Percentiles rank a stretch among this genome's conserved stretches.
Conservation (phyloP, 1,140 invertebrate species). For the Lucilia sericata region DNA sequence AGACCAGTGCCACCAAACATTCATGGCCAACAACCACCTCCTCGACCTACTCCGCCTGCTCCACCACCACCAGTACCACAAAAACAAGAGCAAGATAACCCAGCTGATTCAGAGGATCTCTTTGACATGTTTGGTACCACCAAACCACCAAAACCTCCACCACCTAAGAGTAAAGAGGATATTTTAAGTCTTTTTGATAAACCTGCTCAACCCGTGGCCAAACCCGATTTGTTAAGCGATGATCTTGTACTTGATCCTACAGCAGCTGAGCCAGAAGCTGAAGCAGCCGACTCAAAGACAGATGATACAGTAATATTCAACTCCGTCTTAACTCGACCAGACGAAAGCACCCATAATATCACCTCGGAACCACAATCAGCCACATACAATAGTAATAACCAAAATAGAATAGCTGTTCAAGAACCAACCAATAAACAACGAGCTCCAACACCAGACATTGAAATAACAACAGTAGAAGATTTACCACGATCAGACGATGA, state of each 20-base stretch:
- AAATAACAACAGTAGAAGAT: constrained; percentile 66
- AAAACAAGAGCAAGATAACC: constrained; percentile 49
- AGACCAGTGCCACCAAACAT: constrained; percentile 66
- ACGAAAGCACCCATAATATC: constrained; percentile 65
- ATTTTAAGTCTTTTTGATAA: constrained; percentile 76
- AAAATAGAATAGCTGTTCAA: constrained; percentile 52
- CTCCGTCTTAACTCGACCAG: constrained; percentile 59
- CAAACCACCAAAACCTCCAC: constrained; percentile 67
- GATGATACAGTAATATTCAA: constrained; percentile 60
- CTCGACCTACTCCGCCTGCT: constrained; percentile 56
- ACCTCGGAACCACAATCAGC: constrained; percentile 62
- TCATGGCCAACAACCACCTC: constrained; percentile 56
- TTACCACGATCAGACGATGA: constrained; percentile 65
- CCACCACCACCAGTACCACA: constrained; percentile 53
- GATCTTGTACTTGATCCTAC: constrained; percentile 65
- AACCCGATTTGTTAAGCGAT: constrained; percentile 71
- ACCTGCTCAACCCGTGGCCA: constrained; percentile 60
- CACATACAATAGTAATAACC: constrained; percentile 33
- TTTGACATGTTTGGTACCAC: constrained; percentile 69
- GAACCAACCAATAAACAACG: constrained; percentile 54
- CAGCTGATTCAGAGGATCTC: constrained; percentile 60
- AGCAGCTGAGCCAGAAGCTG: constrained; percentile 9
- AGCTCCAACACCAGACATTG: constrained; percentile 64
- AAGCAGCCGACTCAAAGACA: constrained; percentile 17
- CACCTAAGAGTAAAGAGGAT: constrained; percentile 72